Conservation (phyloP, 2,888 invertebrate genomes). For the Tuta absoluta region DNA sequence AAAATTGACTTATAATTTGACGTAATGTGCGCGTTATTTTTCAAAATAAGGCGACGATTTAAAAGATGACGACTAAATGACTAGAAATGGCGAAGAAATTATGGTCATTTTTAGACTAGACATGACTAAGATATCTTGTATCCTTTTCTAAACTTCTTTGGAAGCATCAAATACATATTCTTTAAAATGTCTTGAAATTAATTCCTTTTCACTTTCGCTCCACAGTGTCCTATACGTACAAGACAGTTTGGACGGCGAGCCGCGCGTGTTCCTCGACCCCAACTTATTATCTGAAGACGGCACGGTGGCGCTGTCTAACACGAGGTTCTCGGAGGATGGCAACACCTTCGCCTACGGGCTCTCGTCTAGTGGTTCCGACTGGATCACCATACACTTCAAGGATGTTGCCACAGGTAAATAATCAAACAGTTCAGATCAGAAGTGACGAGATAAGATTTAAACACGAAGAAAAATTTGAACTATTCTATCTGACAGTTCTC, state of each 20-base stretch:
- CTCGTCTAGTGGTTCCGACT: constrained; percentile 97
- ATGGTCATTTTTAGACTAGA: too few species aligned
- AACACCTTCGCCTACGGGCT: constrained; percentile 94
- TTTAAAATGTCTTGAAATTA: too few species aligned
- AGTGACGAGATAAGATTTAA: not conserved
- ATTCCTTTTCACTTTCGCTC: not conserved
- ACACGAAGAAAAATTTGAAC: not conserved
- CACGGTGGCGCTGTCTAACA: constrained; percentile 88
- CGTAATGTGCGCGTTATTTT: too few species aligned
- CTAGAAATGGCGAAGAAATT: too few species aligned
- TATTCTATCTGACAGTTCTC: too few species aligned
- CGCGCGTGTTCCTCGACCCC: constrained; percentile 95
- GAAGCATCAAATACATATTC: too few species aligned
- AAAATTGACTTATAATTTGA: too few species aligned
- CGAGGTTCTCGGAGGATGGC: constrained; percentile 94
- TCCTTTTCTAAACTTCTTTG: too few species aligned
- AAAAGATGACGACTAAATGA: too few species aligned
- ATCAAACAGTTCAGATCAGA: not conserved
- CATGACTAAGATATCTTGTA: too few species aligned
- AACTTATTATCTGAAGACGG: constrained; percentile 96
- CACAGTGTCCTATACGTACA: constrained; percentile 94
- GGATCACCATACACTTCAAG: constrained; percentile 94
- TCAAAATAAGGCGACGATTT: too few species aligned
- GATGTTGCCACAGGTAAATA: constrained; percentile 85
- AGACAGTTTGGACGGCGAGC: constrained; percentile 87